A percentile compares a stretch with the other conserved stretches of the same genome.
Conservation (phyloP, 2,888 invertebrate species). For the Hypercompe scribonia region DNA sequence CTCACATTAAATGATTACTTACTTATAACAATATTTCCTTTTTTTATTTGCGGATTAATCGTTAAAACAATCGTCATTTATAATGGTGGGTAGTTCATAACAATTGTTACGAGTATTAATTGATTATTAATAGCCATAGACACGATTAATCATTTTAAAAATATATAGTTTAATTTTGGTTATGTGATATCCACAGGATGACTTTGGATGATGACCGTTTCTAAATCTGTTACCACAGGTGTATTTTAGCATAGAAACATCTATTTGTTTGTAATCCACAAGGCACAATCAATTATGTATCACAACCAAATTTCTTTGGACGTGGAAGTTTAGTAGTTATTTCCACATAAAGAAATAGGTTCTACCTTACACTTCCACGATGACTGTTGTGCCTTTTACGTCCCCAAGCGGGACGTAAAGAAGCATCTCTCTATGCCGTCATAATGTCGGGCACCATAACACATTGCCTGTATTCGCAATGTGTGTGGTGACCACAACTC, state of each 20-base stretch:
- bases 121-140: not conserved
- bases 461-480: no score
- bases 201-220: no score
- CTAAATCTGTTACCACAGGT: no score
- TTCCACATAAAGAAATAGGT: slow-evolving; percentile 2
- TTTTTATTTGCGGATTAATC: not conserved
- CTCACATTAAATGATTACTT: not conserved
- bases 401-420: no score
- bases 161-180: not conserved
- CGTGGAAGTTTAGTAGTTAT: not conserved
- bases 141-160: not conserved
- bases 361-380: no score
- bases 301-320: slow-evolving; percentile 10
- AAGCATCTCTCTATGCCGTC: no score
- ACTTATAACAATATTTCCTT: not conserved
- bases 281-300: slow-evolving; percentile 8
- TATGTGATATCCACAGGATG: no score
- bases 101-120: not conserved
- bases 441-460: no score
- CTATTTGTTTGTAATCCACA: not conserved
- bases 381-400: no score
- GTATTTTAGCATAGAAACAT: not conserved
- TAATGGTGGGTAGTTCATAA: not conserved
- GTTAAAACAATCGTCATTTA: not conserved
- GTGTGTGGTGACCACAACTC: no score